Conservation (phyloP, 1,140 invertebrate genomes). For the Apolygus lucorum region DNA sequence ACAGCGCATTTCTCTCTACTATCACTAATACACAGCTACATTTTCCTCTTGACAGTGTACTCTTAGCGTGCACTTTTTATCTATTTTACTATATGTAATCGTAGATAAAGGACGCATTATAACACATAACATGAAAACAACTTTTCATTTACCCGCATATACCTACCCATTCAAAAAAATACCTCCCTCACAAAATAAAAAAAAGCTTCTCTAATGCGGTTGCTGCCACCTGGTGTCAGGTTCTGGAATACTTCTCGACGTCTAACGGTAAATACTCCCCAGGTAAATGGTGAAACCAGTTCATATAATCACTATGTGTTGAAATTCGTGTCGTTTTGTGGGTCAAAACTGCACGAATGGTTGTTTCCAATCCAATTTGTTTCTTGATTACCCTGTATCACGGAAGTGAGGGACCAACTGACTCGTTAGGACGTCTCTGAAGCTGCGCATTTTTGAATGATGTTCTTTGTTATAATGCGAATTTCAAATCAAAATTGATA, state of each 20-base stretch:
- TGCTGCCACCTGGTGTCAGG: not conserved
- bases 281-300: not conserved
- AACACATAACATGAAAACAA: not conserved
- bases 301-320: constrained; percentile 17
- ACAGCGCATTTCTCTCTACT: constrained; percentile 1
- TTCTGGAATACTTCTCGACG: not conserved
- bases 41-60: not conserved
- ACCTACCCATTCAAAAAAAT: not conserved
- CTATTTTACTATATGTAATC: not conserved
- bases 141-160: not conserved
- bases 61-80: constrained; percentile 5
- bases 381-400: no score
- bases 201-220: not conserved
- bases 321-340: constrained; percentile 25
- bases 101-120: not conserved
- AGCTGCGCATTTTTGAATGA: no score
- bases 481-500: no score
- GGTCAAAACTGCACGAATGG: constrained; percentile 24
- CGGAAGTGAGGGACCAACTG: no score
- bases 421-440: no score
- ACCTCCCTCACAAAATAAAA: not conserved
- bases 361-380: no score
- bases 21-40: constrained; percentile 11
- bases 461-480: no score
- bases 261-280: constrained; percentile 5